Percentiles rank a stretch among this genome's conserved stretches.
Conservation (phyloP, 2,797 vertebrate genomes). For the Cryptoblepharus egeriae region DNA sequence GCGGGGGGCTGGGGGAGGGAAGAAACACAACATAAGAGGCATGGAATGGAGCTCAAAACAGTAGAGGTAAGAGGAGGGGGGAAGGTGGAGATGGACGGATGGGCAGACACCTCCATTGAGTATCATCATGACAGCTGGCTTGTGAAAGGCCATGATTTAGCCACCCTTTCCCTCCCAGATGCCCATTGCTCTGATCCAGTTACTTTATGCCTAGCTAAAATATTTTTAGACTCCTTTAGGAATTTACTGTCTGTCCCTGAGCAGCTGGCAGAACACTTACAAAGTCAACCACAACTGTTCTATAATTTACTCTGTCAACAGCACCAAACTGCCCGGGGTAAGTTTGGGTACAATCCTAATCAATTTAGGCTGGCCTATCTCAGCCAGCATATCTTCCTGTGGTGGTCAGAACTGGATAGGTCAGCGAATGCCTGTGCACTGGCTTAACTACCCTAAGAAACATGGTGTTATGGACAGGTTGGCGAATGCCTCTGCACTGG, state of each 20-base stretch:
- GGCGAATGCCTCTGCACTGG: too few relatives aligned
- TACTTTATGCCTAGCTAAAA: neutral
- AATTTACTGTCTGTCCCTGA: neutral
- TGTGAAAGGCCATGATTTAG: neutral
- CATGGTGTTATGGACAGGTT: too few relatives aligned
- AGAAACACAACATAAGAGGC: constrained; percentile 49
- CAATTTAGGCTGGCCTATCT: too few relatives aligned
- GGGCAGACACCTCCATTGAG: neutral
- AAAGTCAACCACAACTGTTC: neutral
- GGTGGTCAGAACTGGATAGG: too few relatives aligned
- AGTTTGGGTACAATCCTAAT: too few relatives aligned
- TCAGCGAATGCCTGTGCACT: too few relatives aligned
- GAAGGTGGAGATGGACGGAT: constrained; percentile 62
- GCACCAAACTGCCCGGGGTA: neutral
- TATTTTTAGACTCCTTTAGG: neutral
- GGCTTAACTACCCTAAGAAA: too few relatives aligned
- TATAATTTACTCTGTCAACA: too few relatives aligned
- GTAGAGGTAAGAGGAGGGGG: constrained; percentile 36
- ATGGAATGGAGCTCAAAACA: constrained; percentile 18
- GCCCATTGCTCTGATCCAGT: neutral
- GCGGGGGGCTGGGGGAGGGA: constrained; percentile 73
- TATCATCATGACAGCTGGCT: neutral
- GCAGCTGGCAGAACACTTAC: neutral
- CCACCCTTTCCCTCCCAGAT: neutral
- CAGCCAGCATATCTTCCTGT: too few relatives aligned